Conservation (phyloP, 2,113 vertebrate species). For the Rhinopomastus cyanomelas region DNA sequence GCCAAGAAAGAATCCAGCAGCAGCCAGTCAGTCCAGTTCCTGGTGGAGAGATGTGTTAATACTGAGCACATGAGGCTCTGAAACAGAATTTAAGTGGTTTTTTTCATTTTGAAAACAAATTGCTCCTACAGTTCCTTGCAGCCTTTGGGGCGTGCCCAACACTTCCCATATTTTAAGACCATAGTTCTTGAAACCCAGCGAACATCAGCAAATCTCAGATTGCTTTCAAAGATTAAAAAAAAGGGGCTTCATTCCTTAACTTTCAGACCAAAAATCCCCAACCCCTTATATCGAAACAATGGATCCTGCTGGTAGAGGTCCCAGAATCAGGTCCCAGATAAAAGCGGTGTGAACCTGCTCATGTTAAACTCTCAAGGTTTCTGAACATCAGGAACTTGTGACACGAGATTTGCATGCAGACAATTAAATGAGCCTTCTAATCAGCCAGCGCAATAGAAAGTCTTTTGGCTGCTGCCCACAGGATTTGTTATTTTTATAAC, state of each 20-base stretch:
- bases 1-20: not conserved
- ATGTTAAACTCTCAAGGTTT: constrained; percentile 35
- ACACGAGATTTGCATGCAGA: constrained; percentile 49
- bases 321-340: not conserved
- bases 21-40: not conserved
- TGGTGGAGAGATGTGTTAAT: not conserved
- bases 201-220: not conserved
- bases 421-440: constrained; percentile 44
- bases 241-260: not conserved
- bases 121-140: not conserved
- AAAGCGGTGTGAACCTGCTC: not conserved
- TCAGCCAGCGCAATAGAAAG: constrained; percentile 43
- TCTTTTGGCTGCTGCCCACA: constrained; percentile 58
- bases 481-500: constrained; percentile 61
- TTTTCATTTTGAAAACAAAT: not conserved
- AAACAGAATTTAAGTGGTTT: not conserved
- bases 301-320: not conserved
- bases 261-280: not conserved
- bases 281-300: not conserved
- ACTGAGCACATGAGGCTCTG: not conserved
- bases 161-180: not conserved
- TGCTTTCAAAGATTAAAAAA: not conserved
- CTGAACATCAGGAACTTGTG: constrained; percentile 10
- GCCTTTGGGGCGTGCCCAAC: not conserved
- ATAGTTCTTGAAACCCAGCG: not conserved